Evolutionary conservation across 2,888 invertebrate species (phyloP), one percentile per base, ranked within the genome.

Genomic region (Tyria jacobaeae): DNA sequence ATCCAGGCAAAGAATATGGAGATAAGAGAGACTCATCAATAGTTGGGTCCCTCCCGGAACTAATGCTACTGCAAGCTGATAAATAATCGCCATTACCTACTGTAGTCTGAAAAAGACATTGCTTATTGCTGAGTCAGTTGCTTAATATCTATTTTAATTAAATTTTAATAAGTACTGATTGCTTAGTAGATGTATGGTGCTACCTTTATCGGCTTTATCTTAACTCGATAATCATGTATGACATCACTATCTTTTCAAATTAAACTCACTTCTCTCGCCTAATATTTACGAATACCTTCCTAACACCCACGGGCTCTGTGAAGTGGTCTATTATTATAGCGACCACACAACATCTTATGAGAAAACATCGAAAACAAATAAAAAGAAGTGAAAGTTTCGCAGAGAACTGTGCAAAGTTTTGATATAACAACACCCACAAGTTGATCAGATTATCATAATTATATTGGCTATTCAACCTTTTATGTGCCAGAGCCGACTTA

Each of bases 341-440:
- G 37, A 47, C 51, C 51, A 34, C 56, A 61, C 61, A 25, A 24
- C 14, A 21, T 14, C 17, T 24, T 48, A 39, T 53, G 62, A 57
- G 54, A 62, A 58, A 58, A 54, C 24, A 31, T 31, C 27, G 57
- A 67, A 68, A 68, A 56, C 48, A 68, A 62, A 70, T 58, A 68
- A 64, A 76, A 31, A 64, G 55, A 66, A 73, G 76, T 44, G 76
- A 76, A 75, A 75, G 76, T 64, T 59, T 60, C 17, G 35, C 50
- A 60, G 62, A 66, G 59, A 58, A 51, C 57, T 5, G n/a, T 48
- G 51, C 49, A 39, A 50, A 63, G 60, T 56, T 60, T 62, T 73
- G 66, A 68, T 61, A 74, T 70, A 60, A 55, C 44, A 31, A 56
- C 76, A 73, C 73, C 74, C 71, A 71, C 71, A 49, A 5, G 60